A percentile compares a stretch with the other conserved stretches of the same genome.
Conservation (phyloP, 2,113 vertebrate genomes). For the Anarhynchus alexandrinus region DNA sequence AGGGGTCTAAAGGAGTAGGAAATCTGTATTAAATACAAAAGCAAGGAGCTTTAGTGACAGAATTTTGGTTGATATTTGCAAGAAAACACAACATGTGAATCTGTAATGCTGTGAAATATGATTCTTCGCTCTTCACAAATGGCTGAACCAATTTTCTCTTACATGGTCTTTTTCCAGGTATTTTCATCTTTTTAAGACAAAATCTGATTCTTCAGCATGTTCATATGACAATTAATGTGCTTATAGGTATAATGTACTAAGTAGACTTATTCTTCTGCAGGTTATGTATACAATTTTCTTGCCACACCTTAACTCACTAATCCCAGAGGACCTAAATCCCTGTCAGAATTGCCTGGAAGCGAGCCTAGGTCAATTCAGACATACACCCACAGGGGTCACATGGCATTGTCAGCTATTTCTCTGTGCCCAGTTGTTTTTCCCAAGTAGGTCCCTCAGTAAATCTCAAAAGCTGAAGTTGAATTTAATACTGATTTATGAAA, state of each 20-base stretch:
- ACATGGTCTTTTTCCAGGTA: background rate
- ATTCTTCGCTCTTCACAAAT: background rate
- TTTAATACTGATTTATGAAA: background rate
- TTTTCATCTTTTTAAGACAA: background rate
- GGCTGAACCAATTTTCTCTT: background rate
- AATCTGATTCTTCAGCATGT: background rate
- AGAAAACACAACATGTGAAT: background rate
- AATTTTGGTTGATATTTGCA: background rate
- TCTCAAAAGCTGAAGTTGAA: background rate
- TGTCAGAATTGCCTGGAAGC: background rate
- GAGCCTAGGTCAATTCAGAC: background rate
- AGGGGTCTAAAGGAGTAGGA: background rate
- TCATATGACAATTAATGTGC: background rate
- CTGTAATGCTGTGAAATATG: background rate
- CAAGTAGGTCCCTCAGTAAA: background rate
- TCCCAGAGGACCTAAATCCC: background rate
- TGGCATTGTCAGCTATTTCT: background rate
- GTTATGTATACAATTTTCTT: background rate
- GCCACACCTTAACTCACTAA: background rate
- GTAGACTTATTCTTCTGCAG: background rate
- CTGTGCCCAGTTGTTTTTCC: background rate
- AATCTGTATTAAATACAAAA: background rate
- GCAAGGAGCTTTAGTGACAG: background rate
- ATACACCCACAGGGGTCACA: background rate
- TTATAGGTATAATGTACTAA: background rate